Evolutionary conservation across 2,113 vertebrate genomes (phyloP).

Genomic region (Semicossyphus pulcher): DNA sequence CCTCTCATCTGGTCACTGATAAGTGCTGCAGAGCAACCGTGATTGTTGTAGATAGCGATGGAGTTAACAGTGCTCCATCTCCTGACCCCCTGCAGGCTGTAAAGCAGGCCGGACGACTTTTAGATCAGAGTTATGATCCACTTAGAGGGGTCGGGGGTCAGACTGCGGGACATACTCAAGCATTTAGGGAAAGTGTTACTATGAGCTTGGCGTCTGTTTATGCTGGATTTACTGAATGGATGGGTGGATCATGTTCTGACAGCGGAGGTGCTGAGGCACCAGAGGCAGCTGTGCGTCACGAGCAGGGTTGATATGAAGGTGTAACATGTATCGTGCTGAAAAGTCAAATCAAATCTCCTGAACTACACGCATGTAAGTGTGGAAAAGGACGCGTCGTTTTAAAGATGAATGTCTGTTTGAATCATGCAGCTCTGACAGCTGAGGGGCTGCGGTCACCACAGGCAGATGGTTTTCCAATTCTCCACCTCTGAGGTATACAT

Average conservation of each 20-base stretch:
- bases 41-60: constrained; percentile 26
- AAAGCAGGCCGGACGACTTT: constrained; percentile 59
- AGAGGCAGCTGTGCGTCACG: constrained; percentile 38
- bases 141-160: constrained; percentile 65
- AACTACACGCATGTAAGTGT: constrained; percentile 13
- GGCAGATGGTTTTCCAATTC: constrained; percentile 32
- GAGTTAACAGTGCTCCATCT: constrained; percentile 32
- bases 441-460: constrained; percentile 21
- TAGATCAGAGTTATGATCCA: constrained; percentile 68
- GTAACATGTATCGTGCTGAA: constrained; percentile 9
- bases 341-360: neutral
- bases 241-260: constrained; percentile 55
- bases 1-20: constrained; percentile 26
- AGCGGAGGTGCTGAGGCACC: constrained; percentile 32
- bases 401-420: constrained; percentile 15
- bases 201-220: constrained; percentile 59
- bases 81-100: constrained; percentile 22
- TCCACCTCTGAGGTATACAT: neutral
- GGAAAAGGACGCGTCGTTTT: neutral
- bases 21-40: constrained; percentile 24
- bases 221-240: constrained; percentile 60
- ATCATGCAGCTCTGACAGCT: constrained; percentile 16
- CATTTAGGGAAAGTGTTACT: constrained; percentile 64
- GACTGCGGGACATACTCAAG: constrained; percentile 31
- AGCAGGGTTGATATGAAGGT: neutral